A percentile compares a stretch with the other conserved stretches of the same genome.
Conservation (phyloP, 2,888 invertebrate genomes). For the Diogma glabrata region DNA sequence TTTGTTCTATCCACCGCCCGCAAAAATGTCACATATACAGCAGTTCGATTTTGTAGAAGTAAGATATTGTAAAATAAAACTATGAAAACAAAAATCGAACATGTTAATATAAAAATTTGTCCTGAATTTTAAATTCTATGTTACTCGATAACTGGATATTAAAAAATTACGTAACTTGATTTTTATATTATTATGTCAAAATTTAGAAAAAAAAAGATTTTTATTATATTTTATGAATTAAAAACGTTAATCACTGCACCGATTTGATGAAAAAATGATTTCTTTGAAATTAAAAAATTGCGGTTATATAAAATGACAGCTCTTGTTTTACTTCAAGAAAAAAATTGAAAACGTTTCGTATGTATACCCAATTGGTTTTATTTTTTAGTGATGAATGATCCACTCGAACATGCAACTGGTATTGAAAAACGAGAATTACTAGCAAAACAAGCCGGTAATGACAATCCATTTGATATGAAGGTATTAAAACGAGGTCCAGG, state of each 20-base stretch:
- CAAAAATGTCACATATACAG: constrained; percentile 49
- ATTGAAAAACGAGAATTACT: constrained; percentile 82
- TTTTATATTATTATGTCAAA: too few relatives aligned
- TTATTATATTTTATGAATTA: not conserved
- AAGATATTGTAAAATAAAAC: constrained; percentile 33
- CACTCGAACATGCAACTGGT: constrained; percentile 87
- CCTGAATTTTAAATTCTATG: too few relatives aligned
- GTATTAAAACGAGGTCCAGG: constrained; percentile 69
- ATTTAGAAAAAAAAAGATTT: too few relatives aligned
- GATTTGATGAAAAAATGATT: too few relatives aligned
- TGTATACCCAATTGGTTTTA: too few relatives aligned
- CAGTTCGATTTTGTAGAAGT: constrained; percentile 56
- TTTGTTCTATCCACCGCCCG: constrained; percentile 51
- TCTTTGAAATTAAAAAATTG: too few relatives aligned
- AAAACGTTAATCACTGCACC: too few relatives aligned
- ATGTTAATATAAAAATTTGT: too few relatives aligned
- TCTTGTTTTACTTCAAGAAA: not conserved
- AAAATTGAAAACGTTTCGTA: not conserved
- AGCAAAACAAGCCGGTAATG: constrained; percentile 76
- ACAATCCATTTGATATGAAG: constrained; percentile 77
- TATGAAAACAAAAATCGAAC: too few relatives aligned
- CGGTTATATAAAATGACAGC: constrained; percentile 3
- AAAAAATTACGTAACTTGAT: constrained; percentile 8
- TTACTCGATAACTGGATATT: too few relatives aligned
- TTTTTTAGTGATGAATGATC: constrained; percentile 66